These are phyloP conservation scores for Xenops minutus DNA, from an alignment of 2,797 vertebrate genomes.

Conservation along the genomic window DNA sequence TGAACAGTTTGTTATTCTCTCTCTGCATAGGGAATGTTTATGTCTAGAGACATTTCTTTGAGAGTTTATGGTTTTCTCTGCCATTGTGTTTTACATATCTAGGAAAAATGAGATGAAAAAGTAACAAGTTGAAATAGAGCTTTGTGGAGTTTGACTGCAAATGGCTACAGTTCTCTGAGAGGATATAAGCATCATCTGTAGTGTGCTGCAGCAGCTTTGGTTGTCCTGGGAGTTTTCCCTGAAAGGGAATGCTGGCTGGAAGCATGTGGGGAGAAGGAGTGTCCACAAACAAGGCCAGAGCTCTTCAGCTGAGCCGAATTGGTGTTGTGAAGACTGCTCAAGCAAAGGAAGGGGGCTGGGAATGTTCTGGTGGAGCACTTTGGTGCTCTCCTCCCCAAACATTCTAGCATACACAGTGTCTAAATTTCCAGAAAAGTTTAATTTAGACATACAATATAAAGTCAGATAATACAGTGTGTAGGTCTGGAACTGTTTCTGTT, in stretches of 20 bases:
- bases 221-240: not conserved
- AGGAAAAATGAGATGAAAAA: not conserved
- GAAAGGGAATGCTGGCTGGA: not conserved
- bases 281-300: not conserved
- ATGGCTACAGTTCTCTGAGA: not conserved
- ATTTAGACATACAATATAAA: not conserved
- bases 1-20: not conserved
- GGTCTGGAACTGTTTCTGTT: not conserved
- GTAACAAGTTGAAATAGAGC: not conserved
- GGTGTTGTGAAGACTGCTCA: not conserved
- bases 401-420: not conserved
- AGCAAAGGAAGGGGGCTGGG: not conserved
- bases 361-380: not conserved
- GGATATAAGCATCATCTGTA: not conserved
- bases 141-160: not conserved
- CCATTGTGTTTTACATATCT: not conserved
- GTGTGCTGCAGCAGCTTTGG: not conserved
- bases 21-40: not conserved
- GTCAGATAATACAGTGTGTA: not conserved
- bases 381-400: not conserved
- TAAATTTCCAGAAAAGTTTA: not conserved
- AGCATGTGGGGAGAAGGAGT: rapidly evolving
- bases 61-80: not conserved
- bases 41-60: not conserved
- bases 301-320: not conserved